Conservation (phyloP, 2,797 vertebrate species). For the Ficedula albicollis region DNA sequence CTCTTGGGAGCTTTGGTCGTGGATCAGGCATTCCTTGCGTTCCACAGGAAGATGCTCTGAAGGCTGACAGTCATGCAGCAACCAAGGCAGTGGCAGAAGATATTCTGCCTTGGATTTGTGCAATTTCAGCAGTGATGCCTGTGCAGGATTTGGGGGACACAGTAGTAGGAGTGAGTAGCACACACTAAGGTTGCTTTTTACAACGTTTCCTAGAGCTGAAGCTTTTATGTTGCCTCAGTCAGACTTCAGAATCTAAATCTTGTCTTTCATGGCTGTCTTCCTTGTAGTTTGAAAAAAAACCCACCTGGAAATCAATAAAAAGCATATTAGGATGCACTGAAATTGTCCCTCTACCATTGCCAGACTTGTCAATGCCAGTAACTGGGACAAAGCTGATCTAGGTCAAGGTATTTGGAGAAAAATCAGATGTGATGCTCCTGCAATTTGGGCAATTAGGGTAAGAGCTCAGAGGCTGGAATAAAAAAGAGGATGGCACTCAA, state of each 20-base stretch:
- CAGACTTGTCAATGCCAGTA: background rate
- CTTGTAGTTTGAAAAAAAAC: background rate
- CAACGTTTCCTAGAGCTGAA: background rate
- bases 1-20: background rate
- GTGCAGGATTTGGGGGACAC: background rate
- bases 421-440: background rate
- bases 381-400: slow-evolving; percentile 15
- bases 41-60: background rate
- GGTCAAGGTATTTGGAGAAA: slow-evolving; percentile 25
- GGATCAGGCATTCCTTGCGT: background rate
- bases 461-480: background rate
- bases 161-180: background rate
- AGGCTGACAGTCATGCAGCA: background rate
- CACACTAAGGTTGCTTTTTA: background rate
- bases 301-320: background rate
- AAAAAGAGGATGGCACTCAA: background rate
- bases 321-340: background rate
- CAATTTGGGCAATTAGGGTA: slow-evolving; percentile 11
- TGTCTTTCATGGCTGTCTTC: background rate
- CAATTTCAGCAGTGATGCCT: background rate
- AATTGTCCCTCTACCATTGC: background rate
- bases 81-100: background rate
- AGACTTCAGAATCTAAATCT: background rate
- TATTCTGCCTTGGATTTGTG: background rate
- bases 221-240: background rate